phyloP scores from a whole-genome alignment of 2,797 vertebrate species.

The Myiotriccus ornatus region DNA sequence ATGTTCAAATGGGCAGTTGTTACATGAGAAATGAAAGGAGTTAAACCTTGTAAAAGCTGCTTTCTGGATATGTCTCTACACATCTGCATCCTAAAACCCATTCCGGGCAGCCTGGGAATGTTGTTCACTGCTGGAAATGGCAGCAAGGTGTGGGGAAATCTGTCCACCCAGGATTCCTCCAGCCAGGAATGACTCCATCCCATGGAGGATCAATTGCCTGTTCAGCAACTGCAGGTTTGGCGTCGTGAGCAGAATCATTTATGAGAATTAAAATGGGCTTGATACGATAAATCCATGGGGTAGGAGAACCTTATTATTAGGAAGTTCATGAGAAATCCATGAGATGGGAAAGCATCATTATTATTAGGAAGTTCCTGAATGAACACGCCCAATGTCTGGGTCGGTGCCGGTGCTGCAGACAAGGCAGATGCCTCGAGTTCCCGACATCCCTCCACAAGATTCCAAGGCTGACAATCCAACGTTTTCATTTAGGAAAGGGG shows the following conservation, averaged over 20 bases:
- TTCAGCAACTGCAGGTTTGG: not conserved
- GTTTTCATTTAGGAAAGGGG: not conserved
- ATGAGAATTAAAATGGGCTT: not conserved
- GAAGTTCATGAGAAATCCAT: not conserved
- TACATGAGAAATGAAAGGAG: not conserved
- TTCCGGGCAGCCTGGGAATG: not conserved
- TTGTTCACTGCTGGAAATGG: not conserved
- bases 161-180: not conserved
- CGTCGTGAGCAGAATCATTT: not conserved
- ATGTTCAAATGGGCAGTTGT: not conserved
- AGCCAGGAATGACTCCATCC: not conserved
- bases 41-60: not conserved
- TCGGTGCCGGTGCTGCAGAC: not conserved
- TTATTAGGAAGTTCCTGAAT: not conserved
- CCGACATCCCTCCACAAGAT: not conserved
- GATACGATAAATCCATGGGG: not conserved
- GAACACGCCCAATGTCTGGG: not conserved
- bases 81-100: not conserved
- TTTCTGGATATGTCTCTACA: rapidly evolving
- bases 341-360: not conserved
- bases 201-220: not conserved
- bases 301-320: not conserved
- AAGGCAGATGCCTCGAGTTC: not conserved
- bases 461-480: rapidly evolving
- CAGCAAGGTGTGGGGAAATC: not conserved